Percentiles rank a stretch among this genome's conserved stretches.
Evolutionary conservation across 2,113 vertebrate genomes (phyloP).

Genomic region (Ceyx cyanopectus): DNA sequence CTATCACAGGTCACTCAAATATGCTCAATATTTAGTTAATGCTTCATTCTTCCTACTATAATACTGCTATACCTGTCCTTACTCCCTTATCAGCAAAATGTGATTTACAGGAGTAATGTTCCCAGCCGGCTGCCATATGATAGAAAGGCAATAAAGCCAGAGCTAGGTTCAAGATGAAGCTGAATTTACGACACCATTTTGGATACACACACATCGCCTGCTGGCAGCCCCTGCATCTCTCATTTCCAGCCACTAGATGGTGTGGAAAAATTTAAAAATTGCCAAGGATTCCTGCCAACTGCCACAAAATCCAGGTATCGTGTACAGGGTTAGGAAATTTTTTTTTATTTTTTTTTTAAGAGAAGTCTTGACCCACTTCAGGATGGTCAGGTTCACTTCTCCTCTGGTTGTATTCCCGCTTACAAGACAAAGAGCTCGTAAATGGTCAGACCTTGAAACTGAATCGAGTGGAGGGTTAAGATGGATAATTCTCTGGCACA

Average conservation of each 20-base stretch:
- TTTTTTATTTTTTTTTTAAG: slow-evolving; percentile 6
- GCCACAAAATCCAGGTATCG: slow-evolving; percentile 36
- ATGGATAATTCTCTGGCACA: slow-evolving; percentile 56
- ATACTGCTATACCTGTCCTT: slow-evolving; percentile 47
- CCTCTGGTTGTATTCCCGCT: slow-evolving; percentile 41
- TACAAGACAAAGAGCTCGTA: slow-evolving; percentile 9
- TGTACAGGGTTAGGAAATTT: slow-evolving; percentile 27
- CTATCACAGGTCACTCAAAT: slow-evolving; percentile 41
- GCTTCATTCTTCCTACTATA: slow-evolving; percentile 59
- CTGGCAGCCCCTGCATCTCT: slow-evolving; percentile 72
- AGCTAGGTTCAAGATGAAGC: slow-evolving; percentile 64
- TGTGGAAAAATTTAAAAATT: slow-evolving; percentile 77
- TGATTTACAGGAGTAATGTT: slow-evolving; percentile 71
- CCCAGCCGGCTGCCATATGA: slow-evolving; percentile 71
- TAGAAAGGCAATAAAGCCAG: slow-evolving; percentile 77
- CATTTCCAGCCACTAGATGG: slow-evolving; percentile 83
- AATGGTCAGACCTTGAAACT: slow-evolving; percentile 64
- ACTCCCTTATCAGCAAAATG: slow-evolving; percentile 73
- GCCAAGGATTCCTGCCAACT: slow-evolving; percentile 37
- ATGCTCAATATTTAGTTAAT: slow-evolving; percentile 51
- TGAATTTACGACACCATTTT: slow-evolving; percentile 79
- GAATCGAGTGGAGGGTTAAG: slow-evolving; percentile 38
- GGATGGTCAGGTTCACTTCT: slow-evolving; percentile 19
- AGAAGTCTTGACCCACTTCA: slow-evolving; percentile 44
- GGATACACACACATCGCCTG: slow-evolving; percentile 28